Conservation (phyloP, 1,140 invertebrate genomes). For the Acromyrmex heyeri region DNA sequence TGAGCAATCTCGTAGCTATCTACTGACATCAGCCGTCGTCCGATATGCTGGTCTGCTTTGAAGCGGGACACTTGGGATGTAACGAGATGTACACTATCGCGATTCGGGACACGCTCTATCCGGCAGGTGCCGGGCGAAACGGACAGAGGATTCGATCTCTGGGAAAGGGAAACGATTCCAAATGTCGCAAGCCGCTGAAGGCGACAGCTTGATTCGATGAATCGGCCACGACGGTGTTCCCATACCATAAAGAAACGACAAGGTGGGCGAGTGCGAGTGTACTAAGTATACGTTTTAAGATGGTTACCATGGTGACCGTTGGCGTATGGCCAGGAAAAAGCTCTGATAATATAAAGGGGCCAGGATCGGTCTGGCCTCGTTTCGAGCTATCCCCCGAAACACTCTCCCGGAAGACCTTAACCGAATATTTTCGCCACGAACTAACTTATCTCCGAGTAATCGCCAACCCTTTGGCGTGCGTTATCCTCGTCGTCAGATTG, state of each 20-base stretch:
- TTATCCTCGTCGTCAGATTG: neutral
- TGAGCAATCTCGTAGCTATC: conserved; percentile 39
- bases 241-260: conserved; percentile 73
- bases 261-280: conserved; percentile 40
- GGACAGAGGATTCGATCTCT: neutral
- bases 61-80: conserved; percentile 14
- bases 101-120: conserved; percentile 29
- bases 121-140: neutral
- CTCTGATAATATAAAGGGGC: conserved; percentile 79
- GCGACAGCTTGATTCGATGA: conserved; percentile 70
- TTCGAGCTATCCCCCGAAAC: conserved; percentile 75
- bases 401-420: conserved; percentile 73
- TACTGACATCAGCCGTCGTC: conserved; percentile 9
- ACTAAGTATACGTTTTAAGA: conserved; percentile 79
- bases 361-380: conserved; percentile 79
- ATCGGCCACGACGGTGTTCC: conserved; percentile 74
- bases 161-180: conserved; percentile 10
- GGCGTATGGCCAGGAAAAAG: conserved; percentile 81
- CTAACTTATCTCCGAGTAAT: conserved; percentile 44
- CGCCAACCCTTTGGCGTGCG: conserved; percentile 1
- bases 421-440: conserved; percentile 73
- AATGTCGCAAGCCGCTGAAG: conserved; percentile 20
- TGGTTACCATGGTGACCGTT: conserved; percentile 82
- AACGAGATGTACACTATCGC: conserved; percentile 54
- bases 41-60: conserved; percentile 33